Conservation (phyloP, 2,888 invertebrate species). For the Carpatolechia fugitivella region DNA sequence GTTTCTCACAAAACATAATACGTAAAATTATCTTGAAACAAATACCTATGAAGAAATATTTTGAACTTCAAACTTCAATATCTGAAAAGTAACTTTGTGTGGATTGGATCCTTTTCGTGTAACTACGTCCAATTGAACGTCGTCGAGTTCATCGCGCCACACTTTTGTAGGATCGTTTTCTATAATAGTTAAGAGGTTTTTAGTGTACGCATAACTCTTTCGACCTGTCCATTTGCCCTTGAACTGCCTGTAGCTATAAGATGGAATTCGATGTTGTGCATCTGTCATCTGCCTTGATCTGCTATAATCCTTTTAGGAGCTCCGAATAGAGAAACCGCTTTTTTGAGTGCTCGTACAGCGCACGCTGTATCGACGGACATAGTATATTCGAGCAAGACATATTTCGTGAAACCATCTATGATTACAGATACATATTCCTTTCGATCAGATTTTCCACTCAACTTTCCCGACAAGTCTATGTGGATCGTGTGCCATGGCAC, state of each 20-base stretch:
- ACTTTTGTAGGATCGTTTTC: conserved; percentile 22
- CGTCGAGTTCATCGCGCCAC: conserved; percentile 27
- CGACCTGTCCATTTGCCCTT: conserved; percentile 26
- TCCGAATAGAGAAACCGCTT: conserved; percentile 21
- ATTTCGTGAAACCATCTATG: conserved; percentile 25
- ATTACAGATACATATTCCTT: conserved; percentile 24
- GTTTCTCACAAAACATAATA: too few species aligned
- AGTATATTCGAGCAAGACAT: conserved; percentile 18
- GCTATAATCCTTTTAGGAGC: conserved; percentile 21
- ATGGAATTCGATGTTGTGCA: conserved; percentile 27
- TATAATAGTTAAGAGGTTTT: conserved; percentile 24
- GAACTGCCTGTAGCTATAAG: conserved; percentile 29
- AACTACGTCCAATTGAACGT: conserved; percentile 29
- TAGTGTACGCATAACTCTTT: conserved; percentile 24
- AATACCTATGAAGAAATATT: too few species aligned
- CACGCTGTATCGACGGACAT: conserved; percentile 10
- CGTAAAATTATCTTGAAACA: too few species aligned
- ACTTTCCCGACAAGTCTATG: conserved; percentile 23
- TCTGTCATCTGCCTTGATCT: conserved; percentile 19
- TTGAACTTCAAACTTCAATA: too few species aligned
- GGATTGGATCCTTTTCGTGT: too few species aligned
- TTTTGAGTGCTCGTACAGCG: conserved; percentile 16
- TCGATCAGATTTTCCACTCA: conserved; percentile 23
- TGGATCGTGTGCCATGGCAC: conserved; percentile 25
- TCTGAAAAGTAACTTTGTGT: too few species aligned